Evolutionary conservation across 2,888 invertebrate species (phyloP).

Genomic region (Tolmerus cingulatus): DNA sequence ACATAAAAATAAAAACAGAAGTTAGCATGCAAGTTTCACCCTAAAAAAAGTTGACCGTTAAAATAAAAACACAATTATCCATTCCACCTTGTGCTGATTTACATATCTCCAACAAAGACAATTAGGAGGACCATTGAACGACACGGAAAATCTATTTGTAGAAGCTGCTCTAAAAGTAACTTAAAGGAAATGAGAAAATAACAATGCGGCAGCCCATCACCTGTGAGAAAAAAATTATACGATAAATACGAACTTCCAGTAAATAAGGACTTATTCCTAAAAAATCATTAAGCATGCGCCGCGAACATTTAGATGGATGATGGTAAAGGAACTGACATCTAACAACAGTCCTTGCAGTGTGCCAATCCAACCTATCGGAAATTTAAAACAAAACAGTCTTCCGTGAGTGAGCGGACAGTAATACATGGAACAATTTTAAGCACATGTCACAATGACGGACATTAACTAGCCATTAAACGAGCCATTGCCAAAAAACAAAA

Average conservation of each 20-base stretch:
- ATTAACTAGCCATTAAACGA: conserved; percentile 20
- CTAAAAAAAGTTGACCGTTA: not conserved
- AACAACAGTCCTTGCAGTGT: conserved; percentile 35
- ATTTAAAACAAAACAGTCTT: not conserved
- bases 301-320: conserved; percentile 41
- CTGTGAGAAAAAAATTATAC: conserved; percentile 30
- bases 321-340: conserved; percentile 35
- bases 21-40: not conserved
- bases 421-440: conserved; percentile 34
- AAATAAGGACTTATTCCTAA: conserved; percentile 6
- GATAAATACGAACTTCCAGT: conserved; percentile 8
- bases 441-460: conserved; percentile 43
- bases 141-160: conserved; percentile 34
- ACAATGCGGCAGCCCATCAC: conserved; percentile 37
- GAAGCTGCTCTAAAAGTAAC: conserved; percentile 26
- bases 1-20: not conserved
- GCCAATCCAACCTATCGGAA: conserved; percentile 26
- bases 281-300: conserved; percentile 42
- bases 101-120: conserved; percentile 23
- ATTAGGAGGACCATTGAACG: conserved; percentile 7
- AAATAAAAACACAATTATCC: conserved; percentile 10
- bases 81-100: conserved; percentile 30
- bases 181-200: conserved; percentile 22
- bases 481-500: conserved; percentile 42
- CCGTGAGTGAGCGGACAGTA: conserved; percentile 9